Evolutionary conservation across 2,113 vertebrate species (phyloP).

Genomic region (Pseudorectes ferrugineus): DNA sequence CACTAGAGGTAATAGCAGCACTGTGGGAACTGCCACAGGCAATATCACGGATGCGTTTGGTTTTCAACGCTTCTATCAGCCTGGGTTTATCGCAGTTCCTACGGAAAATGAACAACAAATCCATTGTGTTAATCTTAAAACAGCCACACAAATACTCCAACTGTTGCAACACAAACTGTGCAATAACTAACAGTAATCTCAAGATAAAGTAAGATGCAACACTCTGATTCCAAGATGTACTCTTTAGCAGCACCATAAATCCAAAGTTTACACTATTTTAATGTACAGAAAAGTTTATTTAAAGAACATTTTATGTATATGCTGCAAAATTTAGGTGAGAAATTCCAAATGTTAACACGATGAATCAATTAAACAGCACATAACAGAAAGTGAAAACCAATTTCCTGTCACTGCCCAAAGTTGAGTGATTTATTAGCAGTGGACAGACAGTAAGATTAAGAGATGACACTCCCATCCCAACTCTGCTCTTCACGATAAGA

Average conservation of each 20-base stretch:
- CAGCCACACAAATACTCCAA: not conserved
- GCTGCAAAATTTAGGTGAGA: not conserved
- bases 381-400: not conserved
- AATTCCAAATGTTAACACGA: not conserved
- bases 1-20: conserved; percentile 94
- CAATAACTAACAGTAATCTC: not conserved
- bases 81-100: conserved; percentile 99
- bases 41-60: conserved; percentile 95
- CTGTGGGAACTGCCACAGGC: conserved; percentile 98
- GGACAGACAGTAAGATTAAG: not conserved
- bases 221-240: not conserved
- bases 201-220: not conserved
- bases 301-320: not conserved
- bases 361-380: not conserved
- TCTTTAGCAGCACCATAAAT: not conserved
- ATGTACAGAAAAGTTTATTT: not conserved
- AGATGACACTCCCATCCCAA: not conserved
- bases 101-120: not conserved
- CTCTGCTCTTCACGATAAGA: fast-evolving
- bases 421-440: not conserved
- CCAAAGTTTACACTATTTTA: not conserved
- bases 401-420: not conserved
- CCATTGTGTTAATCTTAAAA: not conserved
- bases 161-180: not conserved
- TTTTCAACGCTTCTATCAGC: conserved; percentile 93